Conservation (phyloP, 2,797 vertebrate species). For the Coregonus suidteri region DNA sequence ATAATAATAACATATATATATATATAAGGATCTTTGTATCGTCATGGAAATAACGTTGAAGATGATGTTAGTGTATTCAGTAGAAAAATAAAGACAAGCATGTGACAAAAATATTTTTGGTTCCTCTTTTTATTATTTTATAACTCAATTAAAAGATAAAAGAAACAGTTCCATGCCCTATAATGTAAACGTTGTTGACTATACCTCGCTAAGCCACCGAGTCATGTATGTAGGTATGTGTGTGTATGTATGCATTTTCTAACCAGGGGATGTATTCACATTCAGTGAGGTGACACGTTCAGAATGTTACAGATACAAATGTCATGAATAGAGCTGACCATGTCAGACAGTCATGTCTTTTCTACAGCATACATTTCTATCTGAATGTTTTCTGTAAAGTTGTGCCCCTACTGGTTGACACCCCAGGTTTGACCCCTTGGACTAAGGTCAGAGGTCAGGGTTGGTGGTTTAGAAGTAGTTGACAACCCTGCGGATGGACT, state of each 20-base stretch:
- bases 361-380: too few species aligned
- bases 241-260: too few species aligned
- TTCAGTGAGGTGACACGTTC: background rate
- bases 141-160: constrained; percentile 26
- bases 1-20: too few species aligned
- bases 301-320: background rate
- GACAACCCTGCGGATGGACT: constrained; percentile 86
- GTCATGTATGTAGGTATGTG: background rate
- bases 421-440: background rate
- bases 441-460: background rate
- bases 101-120: constrained; percentile 46
- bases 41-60: too few species aligned
- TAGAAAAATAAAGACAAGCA: constrained; percentile 61
- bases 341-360: too few species aligned
- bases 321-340: background rate
- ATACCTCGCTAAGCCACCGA: background rate
- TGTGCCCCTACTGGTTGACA: too few species aligned
- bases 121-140: constrained; percentile 61
- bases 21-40: too few species aligned
- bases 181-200: constrained; percentile 11
- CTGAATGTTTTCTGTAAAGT: too few species aligned
- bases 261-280: background rate
- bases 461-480: constrained; percentile 84
- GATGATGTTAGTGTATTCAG: constrained; percentile 12
- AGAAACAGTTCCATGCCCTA: background rate